phyloP scores from a whole-genome alignment of 2,888 invertebrate species.

The Hoplodrina blanda region DNA sequence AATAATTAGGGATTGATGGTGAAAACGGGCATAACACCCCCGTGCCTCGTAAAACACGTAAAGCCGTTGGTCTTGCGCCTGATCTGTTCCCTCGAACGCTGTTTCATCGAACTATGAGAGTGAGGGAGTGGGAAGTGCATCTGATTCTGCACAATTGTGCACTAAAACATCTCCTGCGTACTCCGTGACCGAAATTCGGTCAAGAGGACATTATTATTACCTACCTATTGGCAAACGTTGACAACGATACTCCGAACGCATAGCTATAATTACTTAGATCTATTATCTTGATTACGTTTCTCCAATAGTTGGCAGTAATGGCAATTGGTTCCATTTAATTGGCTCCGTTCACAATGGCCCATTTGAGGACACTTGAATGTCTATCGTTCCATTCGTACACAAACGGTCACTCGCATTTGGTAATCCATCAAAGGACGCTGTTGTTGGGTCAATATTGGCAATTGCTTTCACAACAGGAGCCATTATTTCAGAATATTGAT shows the following conservation, averaged over 20 bases:
- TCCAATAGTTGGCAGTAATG: conserved; percentile 17
- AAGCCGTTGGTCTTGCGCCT: too few relatives aligned
- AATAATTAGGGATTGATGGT: too few relatives aligned
- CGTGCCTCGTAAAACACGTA: too few relatives aligned
- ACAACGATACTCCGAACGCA: conserved; percentile 31
- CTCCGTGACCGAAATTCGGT: too few relatives aligned
- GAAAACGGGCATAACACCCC: too few relatives aligned
- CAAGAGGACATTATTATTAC: too few relatives aligned
- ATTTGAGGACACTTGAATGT: conserved; percentile 17
- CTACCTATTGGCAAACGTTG: conserved; percentile 49
- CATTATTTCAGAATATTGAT: conserved; percentile 29
- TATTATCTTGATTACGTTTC: conserved; percentile 26
- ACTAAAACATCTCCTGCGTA: too few relatives aligned
- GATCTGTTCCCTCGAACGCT: too few relatives aligned
- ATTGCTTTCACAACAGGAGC: conserved; percentile 17
- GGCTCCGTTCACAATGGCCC: conserved; percentile 9
- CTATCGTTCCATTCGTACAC: conserved; percentile 11
- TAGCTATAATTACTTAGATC: conserved; percentile 19
- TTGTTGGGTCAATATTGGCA: conserved; percentile 24
- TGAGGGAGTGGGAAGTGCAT: too few relatives aligned
- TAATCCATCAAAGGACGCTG: conserved; percentile 33
- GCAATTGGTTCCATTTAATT: conserved; percentile 41
- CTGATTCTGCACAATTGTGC: too few relatives aligned
- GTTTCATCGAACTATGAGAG: too few relatives aligned
- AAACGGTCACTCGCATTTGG: conserved; percentile 23